Conservation (phyloP, 1,140 invertebrate genomes). For the Penaeus japonicus region DNA sequence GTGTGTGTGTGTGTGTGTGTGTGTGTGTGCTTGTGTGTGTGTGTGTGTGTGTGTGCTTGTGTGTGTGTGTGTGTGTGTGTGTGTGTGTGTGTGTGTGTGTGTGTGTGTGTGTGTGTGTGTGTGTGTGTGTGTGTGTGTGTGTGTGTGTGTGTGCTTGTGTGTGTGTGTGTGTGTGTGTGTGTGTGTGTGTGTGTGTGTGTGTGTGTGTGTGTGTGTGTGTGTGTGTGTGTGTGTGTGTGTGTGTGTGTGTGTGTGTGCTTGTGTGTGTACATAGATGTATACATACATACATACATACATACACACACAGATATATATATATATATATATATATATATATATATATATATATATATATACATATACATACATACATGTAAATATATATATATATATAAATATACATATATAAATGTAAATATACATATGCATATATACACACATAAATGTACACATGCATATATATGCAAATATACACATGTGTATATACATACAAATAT, state of each 20-base stretch:
- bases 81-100: neutral
- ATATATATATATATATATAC: no score
- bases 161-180: no score
- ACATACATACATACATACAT: neutral
- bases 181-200: no score
- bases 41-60: neutral
- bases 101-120: neutral
- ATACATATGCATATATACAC: neutral
- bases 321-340: no score
- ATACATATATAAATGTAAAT: no score
- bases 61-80: neutral
- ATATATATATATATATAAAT: no score
- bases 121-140: neutral
- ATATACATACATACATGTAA: no score
- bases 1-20: slow-evolving; percentile 31
- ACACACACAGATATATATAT: neutral
- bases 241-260: no score
- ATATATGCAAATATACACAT: neutral
- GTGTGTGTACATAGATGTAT: neutral
- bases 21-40: slow-evolving; percentile 10
- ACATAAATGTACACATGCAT: neutral
- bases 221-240: no score
- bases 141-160: neutral
- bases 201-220: no score
- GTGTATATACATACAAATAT: no score